phyloP scores from a whole-genome alignment of 1,140 invertebrate genomes.

The Lasaia peninsularis region DNA sequence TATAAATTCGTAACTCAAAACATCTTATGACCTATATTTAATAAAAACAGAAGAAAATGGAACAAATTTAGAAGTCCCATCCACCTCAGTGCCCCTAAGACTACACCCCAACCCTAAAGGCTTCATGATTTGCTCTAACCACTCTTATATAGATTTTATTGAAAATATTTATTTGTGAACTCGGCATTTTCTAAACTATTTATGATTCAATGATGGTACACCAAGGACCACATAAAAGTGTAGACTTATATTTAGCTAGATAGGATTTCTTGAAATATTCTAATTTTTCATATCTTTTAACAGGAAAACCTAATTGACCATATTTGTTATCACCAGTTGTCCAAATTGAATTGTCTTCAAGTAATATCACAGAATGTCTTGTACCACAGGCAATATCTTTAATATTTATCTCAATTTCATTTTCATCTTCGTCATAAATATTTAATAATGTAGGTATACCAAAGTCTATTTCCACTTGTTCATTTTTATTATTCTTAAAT shows the following conservation, averaged over 20 bases:
- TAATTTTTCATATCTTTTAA: slow-evolving; percentile 30
- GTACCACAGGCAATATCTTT: slow-evolving; percentile 82
- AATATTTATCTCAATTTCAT: slow-evolving; percentile 67
- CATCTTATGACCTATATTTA: too few species aligned
- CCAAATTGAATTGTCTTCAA: slow-evolving; percentile 81
- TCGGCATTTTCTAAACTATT: background rate
- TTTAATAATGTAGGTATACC: slow-evolving; percentile 78
- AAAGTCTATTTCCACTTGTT: slow-evolving; percentile 38
- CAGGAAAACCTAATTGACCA: slow-evolving; percentile 81
- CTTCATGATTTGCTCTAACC: too few species aligned
- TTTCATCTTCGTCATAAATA: slow-evolving; percentile 71
- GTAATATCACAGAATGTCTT: slow-evolving; percentile 80
- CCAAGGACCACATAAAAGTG: slow-evolving; percentile 57
- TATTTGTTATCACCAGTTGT: slow-evolving; percentile 86
- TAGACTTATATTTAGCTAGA: slow-evolving; percentile 21
- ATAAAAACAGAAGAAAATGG: too few species aligned
- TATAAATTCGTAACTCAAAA: too few species aligned
- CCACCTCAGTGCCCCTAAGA: too few species aligned
- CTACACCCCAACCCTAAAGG: too few species aligned
- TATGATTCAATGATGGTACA: slow-evolving; percentile 37
- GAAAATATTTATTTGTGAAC: too few species aligned
- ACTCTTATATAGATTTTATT: too few species aligned
- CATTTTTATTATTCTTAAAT: slow-evolving; percentile 33
- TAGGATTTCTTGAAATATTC: slow-evolving; percentile 46
- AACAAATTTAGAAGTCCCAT: too few species aligned